These are phyloP conservation scores for Agrochola macilenta DNA, from an alignment of 2,888 invertebrate genomes.

Conservation along the genomic window DNA sequence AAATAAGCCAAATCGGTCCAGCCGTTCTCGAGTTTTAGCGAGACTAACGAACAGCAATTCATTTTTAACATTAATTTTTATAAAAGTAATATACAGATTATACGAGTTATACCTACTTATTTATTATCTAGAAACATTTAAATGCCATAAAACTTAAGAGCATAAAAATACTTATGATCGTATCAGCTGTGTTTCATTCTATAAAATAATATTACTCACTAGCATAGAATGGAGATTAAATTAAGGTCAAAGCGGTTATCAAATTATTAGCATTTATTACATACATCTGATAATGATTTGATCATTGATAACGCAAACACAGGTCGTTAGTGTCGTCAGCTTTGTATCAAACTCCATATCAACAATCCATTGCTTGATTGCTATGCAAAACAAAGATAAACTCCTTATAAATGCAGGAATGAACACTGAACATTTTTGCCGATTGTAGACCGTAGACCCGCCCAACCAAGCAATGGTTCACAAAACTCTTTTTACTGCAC, in stretches of 20 bases:
- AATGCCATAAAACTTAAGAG: constrained; percentile 1
- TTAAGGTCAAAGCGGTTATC: constrained; percentile 34
- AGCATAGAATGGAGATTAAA: constrained; percentile 31
- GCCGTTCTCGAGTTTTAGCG: too few relatives aligned
- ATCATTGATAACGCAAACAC: constrained; percentile 20
- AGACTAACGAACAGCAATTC: too few relatives aligned
- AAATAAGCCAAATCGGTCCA: too few relatives aligned
- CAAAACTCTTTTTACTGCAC: constrained; percentile 8
- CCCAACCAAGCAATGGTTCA: neutral
- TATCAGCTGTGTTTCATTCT: constrained; percentile 33
- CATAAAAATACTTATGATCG: constrained; percentile 1
- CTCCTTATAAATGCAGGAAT: neutral
- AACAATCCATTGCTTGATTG: constrained; percentile 15
- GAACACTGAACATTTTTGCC: neutral
- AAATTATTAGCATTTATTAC: constrained; percentile 39
- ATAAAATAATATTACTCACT: constrained; percentile 38
- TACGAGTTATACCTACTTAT: neutral
- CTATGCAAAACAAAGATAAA: neutral
- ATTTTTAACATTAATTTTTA: too few relatives aligned
- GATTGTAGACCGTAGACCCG: constrained; percentile 1
- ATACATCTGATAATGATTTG: constrained; percentile 33
- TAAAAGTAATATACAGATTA: too few relatives aligned
- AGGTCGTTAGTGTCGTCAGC: too few relatives aligned
- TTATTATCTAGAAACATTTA: neutral
- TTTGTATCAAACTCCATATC: neutral